Conservation (phyloP, 1,140 invertebrate genomes). For the Polypedilum vanderplanki region DNA sequence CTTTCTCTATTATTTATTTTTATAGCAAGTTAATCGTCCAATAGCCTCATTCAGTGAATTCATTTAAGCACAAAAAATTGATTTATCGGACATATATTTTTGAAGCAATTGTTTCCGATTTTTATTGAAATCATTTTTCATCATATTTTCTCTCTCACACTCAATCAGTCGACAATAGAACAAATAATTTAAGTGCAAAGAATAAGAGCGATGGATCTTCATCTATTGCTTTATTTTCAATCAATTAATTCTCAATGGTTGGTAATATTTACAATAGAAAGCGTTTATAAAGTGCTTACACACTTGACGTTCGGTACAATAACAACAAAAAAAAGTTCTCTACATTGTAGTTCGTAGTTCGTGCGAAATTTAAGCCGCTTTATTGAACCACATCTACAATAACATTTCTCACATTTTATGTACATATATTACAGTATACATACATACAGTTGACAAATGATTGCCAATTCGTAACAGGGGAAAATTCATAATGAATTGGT, state of each 20-base stretch:
- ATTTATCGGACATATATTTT: background rate
- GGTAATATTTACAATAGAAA: background rate
- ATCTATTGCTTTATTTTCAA: too few species aligned
- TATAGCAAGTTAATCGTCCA: background rate
- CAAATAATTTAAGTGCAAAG: too few species aligned
- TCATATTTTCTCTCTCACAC: too few species aligned
- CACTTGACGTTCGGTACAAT: background rate
- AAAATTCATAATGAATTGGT: background rate
- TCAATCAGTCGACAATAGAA: too few species aligned
- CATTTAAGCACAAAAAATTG: background rate
- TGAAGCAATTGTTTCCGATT: background rate
- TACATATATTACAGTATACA: background rate
- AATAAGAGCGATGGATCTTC: too few species aligned
- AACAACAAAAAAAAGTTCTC: background rate
- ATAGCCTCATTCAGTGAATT: background rate
- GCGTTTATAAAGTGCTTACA: background rate
- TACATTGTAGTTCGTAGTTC: background rate
- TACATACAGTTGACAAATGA: constrained; percentile 3
- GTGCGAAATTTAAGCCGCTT: background rate
- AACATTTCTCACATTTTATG: background rate
- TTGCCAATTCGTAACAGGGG: constrained; percentile 5
- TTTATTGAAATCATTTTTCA: background rate
- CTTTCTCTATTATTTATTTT: background rate
- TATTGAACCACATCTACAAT: background rate
- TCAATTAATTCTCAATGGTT: too few species aligned